Evolutionary conservation across 2,797 vertebrate genomes (phyloP).

Genomic region (Pantherophis alleghaniensis): DNA sequence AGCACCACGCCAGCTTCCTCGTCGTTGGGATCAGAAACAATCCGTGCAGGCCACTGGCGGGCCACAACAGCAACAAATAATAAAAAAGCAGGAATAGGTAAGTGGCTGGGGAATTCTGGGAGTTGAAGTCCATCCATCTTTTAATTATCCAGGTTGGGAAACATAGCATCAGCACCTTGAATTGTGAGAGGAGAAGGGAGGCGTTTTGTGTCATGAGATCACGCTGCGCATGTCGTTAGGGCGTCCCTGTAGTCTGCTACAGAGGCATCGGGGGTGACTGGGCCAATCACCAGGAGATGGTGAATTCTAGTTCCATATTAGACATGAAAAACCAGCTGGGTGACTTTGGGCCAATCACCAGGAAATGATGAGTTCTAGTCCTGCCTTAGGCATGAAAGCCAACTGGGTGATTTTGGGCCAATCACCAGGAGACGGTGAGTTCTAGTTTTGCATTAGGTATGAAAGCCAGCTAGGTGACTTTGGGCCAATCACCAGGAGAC

Average conservation of each 20-base stretch:
- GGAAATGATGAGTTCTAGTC: no score
- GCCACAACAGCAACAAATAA: background rate
- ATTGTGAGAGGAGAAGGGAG: background rate
- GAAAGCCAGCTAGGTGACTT: no score
- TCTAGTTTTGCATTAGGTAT: no score
- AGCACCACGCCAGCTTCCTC: no score
- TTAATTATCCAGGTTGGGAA: background rate
- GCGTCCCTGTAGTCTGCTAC: no score
- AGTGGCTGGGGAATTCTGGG: background rate
- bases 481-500: no score
- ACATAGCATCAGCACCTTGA: background rate
- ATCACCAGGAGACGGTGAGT: no score
- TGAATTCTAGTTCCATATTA: no score
- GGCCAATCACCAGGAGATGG: no score
- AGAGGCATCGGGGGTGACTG: background rate
- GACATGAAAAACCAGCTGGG: accelerated
- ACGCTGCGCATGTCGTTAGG: background rate
- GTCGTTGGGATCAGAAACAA: no score
- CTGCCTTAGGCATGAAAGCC: accelerated
- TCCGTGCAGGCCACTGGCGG: no score
- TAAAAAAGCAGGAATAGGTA: background rate
- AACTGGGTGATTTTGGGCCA: background rate
- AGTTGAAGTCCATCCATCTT: background rate
- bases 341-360: no score
- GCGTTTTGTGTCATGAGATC: background rate